These are phyloP conservation scores for Drosophila parvula DNA, from an alignment of 1,140 invertebrate genomes.

Conservation along the genomic window DNA sequence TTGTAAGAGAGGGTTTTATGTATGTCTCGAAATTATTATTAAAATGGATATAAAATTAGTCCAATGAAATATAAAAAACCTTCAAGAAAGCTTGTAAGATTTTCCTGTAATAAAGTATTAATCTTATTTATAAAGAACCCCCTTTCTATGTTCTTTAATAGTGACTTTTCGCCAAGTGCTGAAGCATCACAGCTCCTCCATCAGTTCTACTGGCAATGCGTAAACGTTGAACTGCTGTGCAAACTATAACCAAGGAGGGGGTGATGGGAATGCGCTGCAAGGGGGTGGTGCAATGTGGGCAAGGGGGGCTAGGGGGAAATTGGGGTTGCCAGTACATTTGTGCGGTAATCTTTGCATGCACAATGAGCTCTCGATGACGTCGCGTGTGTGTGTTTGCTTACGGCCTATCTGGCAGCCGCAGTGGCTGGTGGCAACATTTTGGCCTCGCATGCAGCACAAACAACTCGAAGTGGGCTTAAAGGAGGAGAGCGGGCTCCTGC, in stretches of 20 bases:
- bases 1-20: not conserved
- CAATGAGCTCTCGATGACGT: slow-evolving; percentile 62
- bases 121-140: not conserved
- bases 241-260: not conserved
- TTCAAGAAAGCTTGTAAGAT: not conserved
- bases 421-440: slow-evolving; percentile 54
- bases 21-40: not conserved
- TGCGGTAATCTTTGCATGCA: slow-evolving; percentile 76
- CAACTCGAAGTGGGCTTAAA: slow-evolving; percentile 43
- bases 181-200: slow-evolving; percentile 35
- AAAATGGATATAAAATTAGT: not conserved
- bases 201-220: slow-evolving; percentile 49
- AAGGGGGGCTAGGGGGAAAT: not conserved
- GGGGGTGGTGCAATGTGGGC: too few relatives aligned
- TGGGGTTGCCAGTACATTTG: slow-evolving; percentile 47
- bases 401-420: slow-evolving; percentile 64
- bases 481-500: not conserved
- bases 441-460: slow-evolving; percentile 62
- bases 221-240: slow-evolving; percentile 50
- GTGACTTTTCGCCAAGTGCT: not conserved
- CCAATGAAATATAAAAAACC: not conserved
- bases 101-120: not conserved
- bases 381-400: slow-evolving; percentile 50
- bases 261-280: not conserved
- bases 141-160: too few relatives aligned